Evolutionary conservation across 2,113 vertebrate genomes (phyloP).

Genomic region (Fulmarus glacialis): DNA sequence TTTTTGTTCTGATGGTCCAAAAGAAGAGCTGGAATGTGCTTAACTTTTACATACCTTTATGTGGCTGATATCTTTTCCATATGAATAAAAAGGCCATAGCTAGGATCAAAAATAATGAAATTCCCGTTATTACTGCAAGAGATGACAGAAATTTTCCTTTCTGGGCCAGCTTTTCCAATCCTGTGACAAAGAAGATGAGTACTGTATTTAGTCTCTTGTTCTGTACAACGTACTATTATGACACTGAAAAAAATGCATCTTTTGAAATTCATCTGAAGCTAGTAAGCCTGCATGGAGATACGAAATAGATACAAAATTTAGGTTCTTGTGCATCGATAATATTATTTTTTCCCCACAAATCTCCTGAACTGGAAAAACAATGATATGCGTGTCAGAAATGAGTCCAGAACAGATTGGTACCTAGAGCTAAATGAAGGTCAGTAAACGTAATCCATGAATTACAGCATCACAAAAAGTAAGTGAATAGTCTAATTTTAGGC

Average conservation of each 20-base stretch:
- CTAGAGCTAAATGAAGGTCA: background rate
- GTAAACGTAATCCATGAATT: background rate
- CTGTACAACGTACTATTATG: background rate
- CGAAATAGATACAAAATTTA: background rate
- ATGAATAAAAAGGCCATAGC: conserved; percentile 72
- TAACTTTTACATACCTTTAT: conserved; percentile 73
- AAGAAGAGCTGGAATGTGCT: background rate
- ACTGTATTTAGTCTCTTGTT: background rate
- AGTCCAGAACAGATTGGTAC: background rate
- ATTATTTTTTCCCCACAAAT: background rate
- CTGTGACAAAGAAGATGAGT: conserved; percentile 64
- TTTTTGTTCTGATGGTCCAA: background rate
- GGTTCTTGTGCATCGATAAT: background rate
- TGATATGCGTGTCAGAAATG: background rate
- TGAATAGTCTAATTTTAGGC: background rate
- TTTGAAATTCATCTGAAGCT: background rate
- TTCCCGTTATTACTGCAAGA: conserved; percentile 80
- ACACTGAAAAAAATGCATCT: background rate
- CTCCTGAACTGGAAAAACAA: background rate
- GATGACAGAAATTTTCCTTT: conserved; percentile 77
- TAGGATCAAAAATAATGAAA: conserved; percentile 80
- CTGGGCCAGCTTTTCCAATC: conserved; percentile 74
- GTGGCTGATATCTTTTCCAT: conserved; percentile 79
- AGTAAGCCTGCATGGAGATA: background rate
- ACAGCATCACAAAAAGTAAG: background rate